Evolutionary conservation across 2,797 vertebrate genomes (phyloP), one percentile per base, ranked within the genome.

Genomic region (Podarcis lilfordi): DNA sequence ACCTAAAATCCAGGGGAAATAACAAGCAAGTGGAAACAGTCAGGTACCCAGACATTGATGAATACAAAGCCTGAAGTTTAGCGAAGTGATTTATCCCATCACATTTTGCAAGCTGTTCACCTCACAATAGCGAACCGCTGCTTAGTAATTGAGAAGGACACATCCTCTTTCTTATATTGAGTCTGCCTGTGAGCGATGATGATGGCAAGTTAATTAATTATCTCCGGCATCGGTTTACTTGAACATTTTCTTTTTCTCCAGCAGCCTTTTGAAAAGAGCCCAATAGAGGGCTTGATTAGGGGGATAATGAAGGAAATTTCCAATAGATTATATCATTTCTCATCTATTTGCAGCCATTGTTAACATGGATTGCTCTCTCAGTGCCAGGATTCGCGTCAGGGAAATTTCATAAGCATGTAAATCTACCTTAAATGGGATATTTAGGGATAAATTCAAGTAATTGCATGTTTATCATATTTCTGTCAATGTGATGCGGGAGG

Each of bases 161-260:
- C 92, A 90, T 92, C 89, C 90, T 90, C 93, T 91, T 93, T 89
- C 93, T 93, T 88, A 50, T 9, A 32, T 93, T 86, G 91, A 93
- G 94, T 93, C 93, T 91, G 86, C 90, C 91, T 93, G 87, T 90
- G 92, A 96, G 90, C 88, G 81, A 92, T 91, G 88, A 94, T 93
- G 92, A 94, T 92, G 90, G 94, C 84, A 95, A 96, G 95, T 95
- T 96, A 95, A 96, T 96, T 96, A 96, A 96, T 96, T 96, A 96
- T 95, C 95, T 95, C 91, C 90, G 91, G 89, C 95, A 95, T 93
- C 95, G 93, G 94, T 95, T 96, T 96, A 95, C 93, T 95, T 95
- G 92, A 95, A 95, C 94, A 94, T 95, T 89, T 81, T 85, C 92
- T 93, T 89, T 93, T 91, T 93, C 90, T 90, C 91, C 90, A 94